Conservation (phyloP, 2,797 vertebrate species). For the Microcaecilia unicolor region DNA sequence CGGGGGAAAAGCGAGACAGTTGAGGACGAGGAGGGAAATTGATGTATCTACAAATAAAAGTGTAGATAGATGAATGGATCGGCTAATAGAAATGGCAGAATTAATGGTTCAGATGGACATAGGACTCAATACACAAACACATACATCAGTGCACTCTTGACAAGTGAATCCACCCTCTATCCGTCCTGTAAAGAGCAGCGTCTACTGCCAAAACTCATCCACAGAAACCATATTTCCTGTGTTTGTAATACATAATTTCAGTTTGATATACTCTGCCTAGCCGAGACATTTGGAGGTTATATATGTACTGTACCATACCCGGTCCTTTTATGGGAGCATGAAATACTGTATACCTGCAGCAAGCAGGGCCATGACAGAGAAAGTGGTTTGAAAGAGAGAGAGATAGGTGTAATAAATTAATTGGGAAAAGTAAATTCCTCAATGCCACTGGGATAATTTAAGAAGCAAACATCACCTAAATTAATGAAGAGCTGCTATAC, state of each 20-base stretch:
- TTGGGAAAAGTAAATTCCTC: conserved; percentile 11
- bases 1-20: not conserved
- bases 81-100: not conserved
- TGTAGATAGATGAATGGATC: not conserved
- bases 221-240: conserved; percentile 1
- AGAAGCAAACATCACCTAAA: conserved; percentile 12
- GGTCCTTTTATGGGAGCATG: not conserved
- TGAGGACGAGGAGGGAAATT: not conserved
- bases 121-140: conserved; percentile 7
- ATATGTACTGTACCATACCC: not conserved
- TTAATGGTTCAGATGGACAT: conserved; percentile 7
- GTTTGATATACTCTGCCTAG: too few relatives aligned
- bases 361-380: not conserved
- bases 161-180: not conserved
- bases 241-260: too few relatives aligned
- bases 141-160: conserved; percentile 1
- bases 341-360: not conserved
- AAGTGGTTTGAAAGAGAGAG: conserved; percentile 1
- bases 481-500: conserved; percentile 3
- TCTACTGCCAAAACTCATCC: not conserved
- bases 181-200: conserved; percentile 4
- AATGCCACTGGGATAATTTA: conserved; percentile 10
- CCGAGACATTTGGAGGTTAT: too few relatives aligned
- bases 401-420: conserved; percentile 5
- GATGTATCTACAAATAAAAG: not conserved